These are phyloP conservation scores for Augochlorella aurata DNA, from an alignment of 2,888 invertebrate species.

Conservation along the genomic window DNA sequence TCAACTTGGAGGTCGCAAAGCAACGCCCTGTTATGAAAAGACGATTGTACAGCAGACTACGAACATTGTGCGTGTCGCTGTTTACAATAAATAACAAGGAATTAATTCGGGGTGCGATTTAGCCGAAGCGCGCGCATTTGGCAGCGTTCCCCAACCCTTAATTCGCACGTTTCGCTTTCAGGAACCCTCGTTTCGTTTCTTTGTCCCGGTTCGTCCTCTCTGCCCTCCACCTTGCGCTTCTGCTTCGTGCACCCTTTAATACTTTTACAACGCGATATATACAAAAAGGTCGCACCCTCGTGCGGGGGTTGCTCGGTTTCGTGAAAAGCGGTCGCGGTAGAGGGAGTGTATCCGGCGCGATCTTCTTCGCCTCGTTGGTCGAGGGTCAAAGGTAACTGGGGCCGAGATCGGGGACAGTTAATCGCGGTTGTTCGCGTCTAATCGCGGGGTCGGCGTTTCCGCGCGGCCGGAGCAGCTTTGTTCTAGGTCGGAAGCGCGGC, in stretches of 20 bases:
- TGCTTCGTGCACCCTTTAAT: conserved; percentile 48
- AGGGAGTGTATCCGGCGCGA: conserved; percentile 15
- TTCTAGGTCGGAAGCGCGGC: conserved; percentile 28
- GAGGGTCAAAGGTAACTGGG: conserved; percentile 26
- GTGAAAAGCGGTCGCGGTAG: conserved; percentile 33
- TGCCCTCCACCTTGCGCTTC: conserved; percentile 21
- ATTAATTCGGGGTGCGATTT: conserved; percentile 1
- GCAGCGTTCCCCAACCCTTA: conserved; percentile 34
- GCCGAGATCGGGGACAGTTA: conserved; percentile 30
- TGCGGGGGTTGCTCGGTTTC: conserved; percentile 42
- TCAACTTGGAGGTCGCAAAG: neutral
- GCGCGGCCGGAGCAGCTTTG: conserved; percentile 30
- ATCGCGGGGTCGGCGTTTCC: conserved; percentile 34
- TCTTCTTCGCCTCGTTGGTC: conserved; percentile 4
- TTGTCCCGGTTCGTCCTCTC: conserved; percentile 18
- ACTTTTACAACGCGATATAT: conserved; percentile 50
- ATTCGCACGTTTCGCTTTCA: conserved; percentile 66
- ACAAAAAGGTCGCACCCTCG: conserved; percentile 30
- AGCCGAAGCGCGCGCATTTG: neutral
- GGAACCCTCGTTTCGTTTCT: conserved; percentile 54
- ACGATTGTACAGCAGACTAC: neutral
- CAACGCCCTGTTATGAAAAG: neutral
- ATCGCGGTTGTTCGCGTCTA: conserved; percentile 37
- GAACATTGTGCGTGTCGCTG: neutral
- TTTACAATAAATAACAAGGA: neutral